Conservation (phyloP, 2,888 invertebrate species). For the Ceriagrion tenellum region DNA sequence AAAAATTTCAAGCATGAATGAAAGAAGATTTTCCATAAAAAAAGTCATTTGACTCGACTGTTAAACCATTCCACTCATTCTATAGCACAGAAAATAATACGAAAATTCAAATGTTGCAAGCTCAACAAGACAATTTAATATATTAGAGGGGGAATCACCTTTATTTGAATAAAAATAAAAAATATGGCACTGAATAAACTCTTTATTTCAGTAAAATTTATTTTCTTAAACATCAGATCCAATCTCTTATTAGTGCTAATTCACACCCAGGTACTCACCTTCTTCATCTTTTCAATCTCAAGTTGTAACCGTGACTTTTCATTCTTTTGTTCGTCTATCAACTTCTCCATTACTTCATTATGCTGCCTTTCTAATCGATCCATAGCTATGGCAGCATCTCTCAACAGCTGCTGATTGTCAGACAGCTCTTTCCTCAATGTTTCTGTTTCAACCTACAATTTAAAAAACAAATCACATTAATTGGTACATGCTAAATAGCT, state of each 20-base stretch:
- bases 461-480: constrained; percentile 19
- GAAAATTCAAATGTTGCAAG: too few relatives aligned
- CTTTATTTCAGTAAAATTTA: too few relatives aligned
- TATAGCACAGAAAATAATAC: too few relatives aligned
- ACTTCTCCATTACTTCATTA: constrained; percentile 78
- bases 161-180: too few relatives aligned
- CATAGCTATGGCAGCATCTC: constrained; percentile 91
- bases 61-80: too few relatives aligned
- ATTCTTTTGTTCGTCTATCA: constrained; percentile 73
- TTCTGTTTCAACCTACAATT: constrained; percentile 87
- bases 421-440: constrained; percentile 86
- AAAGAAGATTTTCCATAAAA: too few relatives aligned
- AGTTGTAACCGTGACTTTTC: constrained; percentile 77
- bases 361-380: constrained; percentile 85
- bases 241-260: neutral
- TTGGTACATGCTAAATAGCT: neutral
- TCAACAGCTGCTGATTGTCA: constrained; percentile 90
- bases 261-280: constrained; percentile 69
- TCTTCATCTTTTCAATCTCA: constrained; percentile 75
- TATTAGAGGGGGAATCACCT: too few relatives aligned
- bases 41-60: too few relatives aligned
- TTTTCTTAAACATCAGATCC: too few relatives aligned
- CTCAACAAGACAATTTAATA: too few relatives aligned
- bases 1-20: too few relatives aligned
- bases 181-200: too few relatives aligned